A percentile compares a stretch with the other conserved stretches of the same genome.
phyloP scores from a whole-genome alignment of 2,113 vertebrate genomes.

The Scatophagus argus region DNA sequence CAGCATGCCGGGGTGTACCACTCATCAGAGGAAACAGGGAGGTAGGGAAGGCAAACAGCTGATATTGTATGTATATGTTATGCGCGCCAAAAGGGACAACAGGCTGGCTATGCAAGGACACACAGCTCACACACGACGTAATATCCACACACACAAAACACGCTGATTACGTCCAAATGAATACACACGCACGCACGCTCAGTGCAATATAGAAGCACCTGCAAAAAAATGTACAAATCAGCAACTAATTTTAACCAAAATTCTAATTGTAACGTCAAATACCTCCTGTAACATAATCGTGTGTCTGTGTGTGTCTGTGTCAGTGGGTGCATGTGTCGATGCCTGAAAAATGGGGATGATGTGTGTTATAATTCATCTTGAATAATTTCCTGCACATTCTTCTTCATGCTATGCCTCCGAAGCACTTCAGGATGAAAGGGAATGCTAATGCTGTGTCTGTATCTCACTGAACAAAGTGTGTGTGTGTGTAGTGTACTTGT shows the following conservation, averaged over 20 bases:
- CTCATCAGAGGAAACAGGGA: constrained; percentile 72
- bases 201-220: not conserved
- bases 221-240: constrained; percentile 15
- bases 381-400: constrained; percentile 79
- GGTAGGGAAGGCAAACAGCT: constrained; percentile 34
- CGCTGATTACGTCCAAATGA: constrained; percentile 27
- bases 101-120: constrained; percentile 7
- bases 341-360: constrained; percentile 50
- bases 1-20: constrained; percentile 73
- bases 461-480: constrained; percentile 58
- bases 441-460: constrained; percentile 77
- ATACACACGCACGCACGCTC: constrained; percentile 11
- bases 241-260: constrained; percentile 20
- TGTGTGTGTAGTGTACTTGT: not conserved
- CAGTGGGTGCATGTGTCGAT: constrained; percentile 35
- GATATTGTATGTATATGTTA: constrained; percentile 52
- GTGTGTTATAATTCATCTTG: constrained; percentile 70
- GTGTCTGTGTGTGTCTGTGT: constrained; percentile 5
- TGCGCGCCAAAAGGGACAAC: constrained; percentile 36
- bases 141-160: constrained; percentile 6
- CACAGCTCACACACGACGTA: not conserved
- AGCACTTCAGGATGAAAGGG: constrained; percentile 78
- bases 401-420: constrained; percentile 71
- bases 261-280: constrained; percentile 46
- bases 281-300: constrained; percentile 2